phyloP scores from a whole-genome alignment of 2,113 vertebrate genomes.

The Pomatostomus ruficeps region DNA sequence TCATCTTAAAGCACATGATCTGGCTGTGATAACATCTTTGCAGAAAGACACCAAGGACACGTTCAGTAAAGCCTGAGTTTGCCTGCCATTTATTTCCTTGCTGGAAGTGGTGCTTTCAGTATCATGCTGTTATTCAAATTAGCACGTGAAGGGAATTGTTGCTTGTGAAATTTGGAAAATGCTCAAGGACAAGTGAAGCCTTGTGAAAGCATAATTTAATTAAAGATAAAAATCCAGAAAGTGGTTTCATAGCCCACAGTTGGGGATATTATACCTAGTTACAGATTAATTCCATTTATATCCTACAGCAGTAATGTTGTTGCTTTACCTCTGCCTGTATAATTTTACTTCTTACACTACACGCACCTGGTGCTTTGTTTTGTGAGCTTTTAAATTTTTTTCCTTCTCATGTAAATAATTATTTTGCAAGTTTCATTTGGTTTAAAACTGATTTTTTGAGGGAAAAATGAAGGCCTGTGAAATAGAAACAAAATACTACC shows the following conservation, averaged over 20 bases:
- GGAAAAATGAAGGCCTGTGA: not conserved
- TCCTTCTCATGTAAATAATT: not conserved
- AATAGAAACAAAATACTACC: not conserved
- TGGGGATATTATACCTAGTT: not conserved
- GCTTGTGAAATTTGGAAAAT: not conserved
- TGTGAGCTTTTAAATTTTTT: not conserved
- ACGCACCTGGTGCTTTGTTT: accelerated
- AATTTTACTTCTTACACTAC: not conserved
- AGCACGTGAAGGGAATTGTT: not conserved
- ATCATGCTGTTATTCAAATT: not conserved
- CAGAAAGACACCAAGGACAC: not conserved
- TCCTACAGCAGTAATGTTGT: not conserved
- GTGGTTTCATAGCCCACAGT: not conserved
- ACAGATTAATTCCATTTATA: not conserved
- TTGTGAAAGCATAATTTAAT: not conserved
- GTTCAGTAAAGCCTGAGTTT: not conserved
- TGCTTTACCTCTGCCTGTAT: not conserved
- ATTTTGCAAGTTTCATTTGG: not conserved
- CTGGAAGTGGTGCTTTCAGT: not conserved
- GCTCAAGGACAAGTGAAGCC: not conserved
- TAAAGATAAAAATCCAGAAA: not conserved
- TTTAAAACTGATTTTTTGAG: not conserved
- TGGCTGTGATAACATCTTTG: not conserved
- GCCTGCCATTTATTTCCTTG: not conserved
- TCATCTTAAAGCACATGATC: not conserved